Base-by-base conservation (phyloP, 2,113 vertebrate species). In the Crotophaga sulcirostris region DNA sequence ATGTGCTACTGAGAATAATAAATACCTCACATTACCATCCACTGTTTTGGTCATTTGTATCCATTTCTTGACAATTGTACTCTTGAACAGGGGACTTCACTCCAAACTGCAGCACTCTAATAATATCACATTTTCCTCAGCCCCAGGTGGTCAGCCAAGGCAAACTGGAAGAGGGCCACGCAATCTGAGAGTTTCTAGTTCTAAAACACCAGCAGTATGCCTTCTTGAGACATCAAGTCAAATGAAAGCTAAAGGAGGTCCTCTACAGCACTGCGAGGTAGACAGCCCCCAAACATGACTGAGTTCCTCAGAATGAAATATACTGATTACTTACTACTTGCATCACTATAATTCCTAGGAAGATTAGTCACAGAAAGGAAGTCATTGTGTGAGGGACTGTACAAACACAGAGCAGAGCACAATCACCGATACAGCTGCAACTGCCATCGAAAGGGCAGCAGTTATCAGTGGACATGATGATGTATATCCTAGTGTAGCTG, bases 291-390 rank as follows among this genome's bases (percentile, higher is more conserved):
- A 60, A 92, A 84, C 36, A 64, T 8, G 47, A 90, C 0, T 33
- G 56, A 84, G 40, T 78, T 94, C 86, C 79, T 90, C 72, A 51
- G 64, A 59, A 89, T 92, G 84, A 94, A 95, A 94, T 66, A 89
- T 72, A 87, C 87, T 96, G 94, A 94, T 96, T 95, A 93, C 76
- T 94, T 95, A 91, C 91, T 95, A 91, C 84, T 96, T 94, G 87
- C 86, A 96, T 95, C 89, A 94, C 66, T 96, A 67, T 89, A 94
- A 94, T 97, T 95, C 96, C 93, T 92, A 87, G 69, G 93, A 91
- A 95, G 95, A 95, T 97, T 97, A 96, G 94, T 96, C 94, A 97
- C 69, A 86, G 95, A 91, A 94, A 93, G 95, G 95, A 97, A 97
- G 95, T 36, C 94, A 95, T 95, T 96, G 96, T 97, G 89, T 1